A percentile compares a stretch with the other conserved stretches of the same genome.
Evolutionary conservation across 2,113 vertebrate genomes (phyloP).

Genomic region (Coracopsis vasa): DNA sequence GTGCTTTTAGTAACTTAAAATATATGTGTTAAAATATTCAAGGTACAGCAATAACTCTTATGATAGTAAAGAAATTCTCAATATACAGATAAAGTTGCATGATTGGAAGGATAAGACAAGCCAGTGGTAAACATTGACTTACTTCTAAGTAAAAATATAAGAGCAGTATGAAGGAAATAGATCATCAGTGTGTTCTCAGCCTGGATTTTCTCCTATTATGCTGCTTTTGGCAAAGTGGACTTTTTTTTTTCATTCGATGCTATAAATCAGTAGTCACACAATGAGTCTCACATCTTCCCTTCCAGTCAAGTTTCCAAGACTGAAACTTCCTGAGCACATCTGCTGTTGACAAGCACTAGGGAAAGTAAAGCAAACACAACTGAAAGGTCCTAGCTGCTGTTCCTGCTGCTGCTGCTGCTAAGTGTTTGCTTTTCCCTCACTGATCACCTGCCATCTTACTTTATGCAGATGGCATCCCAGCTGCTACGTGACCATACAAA

Average conservation of each 20-base stretch:
- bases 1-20: background rate
- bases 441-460: slow-evolving; percentile 67
- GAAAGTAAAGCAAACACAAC: slow-evolving; percentile 63
- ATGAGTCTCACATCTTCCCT: background rate
- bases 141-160: background rate
- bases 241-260: background rate
- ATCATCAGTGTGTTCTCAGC: background rate
- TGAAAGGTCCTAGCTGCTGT: slow-evolving; percentile 62
- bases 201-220: background rate
- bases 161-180: background rate
- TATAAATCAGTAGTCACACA: background rate
- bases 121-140: background rate
- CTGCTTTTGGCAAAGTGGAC: background rate
- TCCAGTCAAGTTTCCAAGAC: background rate
- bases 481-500: background rate
- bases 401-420: slow-evolving; percentile 1
- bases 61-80: background rate
- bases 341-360: slow-evolving; percentile 63
- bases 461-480: slow-evolving; percentile 1
- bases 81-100: background rate
- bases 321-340: slow-evolving; percentile 71
- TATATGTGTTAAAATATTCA: background rate
- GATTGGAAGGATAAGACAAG: background rate
- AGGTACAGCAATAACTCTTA: background rate
- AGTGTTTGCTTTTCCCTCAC: slow-evolving; percentile 58